Evolutionary conservation across 2,888 invertebrate species (phyloP), one percentile per base, ranked within the genome.

Genomic region (Eristalinus aeneus): DNA sequence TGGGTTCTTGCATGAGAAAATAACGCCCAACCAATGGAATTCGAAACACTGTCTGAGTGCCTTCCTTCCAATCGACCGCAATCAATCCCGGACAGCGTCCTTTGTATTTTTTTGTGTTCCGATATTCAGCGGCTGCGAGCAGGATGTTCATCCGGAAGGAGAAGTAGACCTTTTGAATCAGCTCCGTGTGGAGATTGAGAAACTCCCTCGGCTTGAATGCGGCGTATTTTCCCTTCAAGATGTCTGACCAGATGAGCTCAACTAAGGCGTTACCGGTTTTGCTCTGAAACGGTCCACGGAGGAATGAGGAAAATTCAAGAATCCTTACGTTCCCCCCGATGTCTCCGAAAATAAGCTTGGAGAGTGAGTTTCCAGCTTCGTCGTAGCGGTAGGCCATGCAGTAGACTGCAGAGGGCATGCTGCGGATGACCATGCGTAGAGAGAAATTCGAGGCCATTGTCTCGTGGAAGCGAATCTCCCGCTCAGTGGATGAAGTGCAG

Each of bases 381-480:
- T 89, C 89, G 39, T 89, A 91, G 53, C 89, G 89, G 74, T 92
- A 92, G n/a, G 90, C 87, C 90, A 92, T 91, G 63, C 90, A 88
- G 72, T 89, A 90, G 8, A 92, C 91, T 0, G 92, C 90, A 88
- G 83, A 90, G 0, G 92, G 92, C 65, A 92, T 93, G 80, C 95
- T 95, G 0, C 94, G 94, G 87, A 97, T 95, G 88, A 95, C 93
- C 74, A 96, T 94, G 89, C 96, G 94, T 58, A 96, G 93, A 54
- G 95, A 95, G 91, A 97, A 97, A 74, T 95, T 96, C 78, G 94
- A 94, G 6, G 95, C 96, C 22, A 95, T 95, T 61, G 95, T 95
- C 91, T 97, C 97, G 90, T 97, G 97, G 92, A 97, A 96, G 88
- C 96, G 94, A 60, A 97, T 92, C 90, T 97, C 97, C 16, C 96